Evolutionary conservation across 2,113 vertebrate species (phyloP), one percentile per base, ranked within the genome.

Genomic region (Rutilus rutilus): DNA sequence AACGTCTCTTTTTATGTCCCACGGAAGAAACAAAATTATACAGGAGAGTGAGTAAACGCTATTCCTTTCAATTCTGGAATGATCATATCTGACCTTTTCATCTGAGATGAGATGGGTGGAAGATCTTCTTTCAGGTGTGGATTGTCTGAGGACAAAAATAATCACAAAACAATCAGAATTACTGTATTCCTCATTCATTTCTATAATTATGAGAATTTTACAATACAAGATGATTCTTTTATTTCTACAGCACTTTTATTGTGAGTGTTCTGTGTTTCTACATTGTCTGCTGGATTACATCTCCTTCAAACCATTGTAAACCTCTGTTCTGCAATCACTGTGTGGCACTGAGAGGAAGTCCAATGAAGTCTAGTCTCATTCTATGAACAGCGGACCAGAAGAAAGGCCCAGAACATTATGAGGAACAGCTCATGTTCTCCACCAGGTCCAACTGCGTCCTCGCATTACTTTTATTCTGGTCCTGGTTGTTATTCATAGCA

Each of bases 141-240:
- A n/a, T 47, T 80, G 69, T 62, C 88, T 89, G 65, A 39, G 59
- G 67, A 86, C 36, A 90, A 91, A 91, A 85, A 6, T 27, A 78
- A 86, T 59, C 57, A 39, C 0, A 36, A 39, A 60, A 62, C 6
- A 17, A 79, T 60, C 6, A 79, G 21, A 17, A 60, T 33, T 33
- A 3, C 30, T 33, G 30, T 33, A 3, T 42, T 78, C 30, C 50
- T 12, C 27, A 54, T 42, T 42, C 27, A 52, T 77, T 54, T 33
- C 27, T 30, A 1, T 33, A 12, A 57, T 33, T 36, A 19, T 5
- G 1, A 39, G 36, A 71, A 59, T 59, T n/a, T 14, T n/a, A n/a
- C n/a, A 60, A 36, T 21, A 36, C 19, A 36, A 78, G 6, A 60
- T 36, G 76, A 39, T 4, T 4, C 5, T 39, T 57, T 39, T 5